A percentile compares a stretch with the other conserved stretches of the same genome.
These are phyloP conservation scores for Pteria penguin DNA, from an alignment of 2,888 invertebrate species.

Conservation along the genomic window DNA sequence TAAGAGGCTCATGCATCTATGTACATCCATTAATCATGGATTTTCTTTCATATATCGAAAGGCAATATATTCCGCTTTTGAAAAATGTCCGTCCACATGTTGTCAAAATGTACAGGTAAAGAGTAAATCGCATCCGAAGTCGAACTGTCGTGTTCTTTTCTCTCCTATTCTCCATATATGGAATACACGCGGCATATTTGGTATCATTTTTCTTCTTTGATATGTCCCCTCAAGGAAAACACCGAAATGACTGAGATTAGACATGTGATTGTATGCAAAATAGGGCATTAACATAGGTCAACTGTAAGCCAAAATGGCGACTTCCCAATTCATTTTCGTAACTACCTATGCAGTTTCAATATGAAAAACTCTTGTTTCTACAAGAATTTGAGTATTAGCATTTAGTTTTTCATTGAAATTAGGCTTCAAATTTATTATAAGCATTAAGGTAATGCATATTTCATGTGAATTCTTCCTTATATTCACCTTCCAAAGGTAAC, in stretches of 20 bases:
- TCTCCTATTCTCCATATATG: background rate
- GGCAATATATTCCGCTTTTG: background rate
- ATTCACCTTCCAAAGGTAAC: background rate
- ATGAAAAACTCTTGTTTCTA: background rate
- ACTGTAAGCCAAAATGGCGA: background rate
- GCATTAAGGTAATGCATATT: background rate
- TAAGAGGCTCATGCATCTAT: background rate
- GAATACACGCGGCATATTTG: background rate
- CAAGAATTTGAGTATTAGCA: too few species aligned
- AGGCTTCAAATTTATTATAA: background rate
- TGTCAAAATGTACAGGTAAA: background rate
- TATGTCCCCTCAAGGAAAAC: background rate
- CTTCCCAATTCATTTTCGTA: background rate
- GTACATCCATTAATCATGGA: background rate
- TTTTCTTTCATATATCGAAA: background rate
- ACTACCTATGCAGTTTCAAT: background rate
- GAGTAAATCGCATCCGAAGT: background rate
- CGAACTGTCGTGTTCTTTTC: background rate
- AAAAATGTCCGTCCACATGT: background rate
- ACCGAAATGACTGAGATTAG: background rate
- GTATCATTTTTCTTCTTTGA: background rate
- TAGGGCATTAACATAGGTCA: background rate
- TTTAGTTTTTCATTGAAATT: too few species aligned
- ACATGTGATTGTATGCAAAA: background rate
- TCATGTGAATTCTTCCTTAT: background rate